These are phyloP conservation scores for Cephus cinctus DNA, from an alignment of 1,140 invertebrate species.

Conservation along the genomic window DNA sequence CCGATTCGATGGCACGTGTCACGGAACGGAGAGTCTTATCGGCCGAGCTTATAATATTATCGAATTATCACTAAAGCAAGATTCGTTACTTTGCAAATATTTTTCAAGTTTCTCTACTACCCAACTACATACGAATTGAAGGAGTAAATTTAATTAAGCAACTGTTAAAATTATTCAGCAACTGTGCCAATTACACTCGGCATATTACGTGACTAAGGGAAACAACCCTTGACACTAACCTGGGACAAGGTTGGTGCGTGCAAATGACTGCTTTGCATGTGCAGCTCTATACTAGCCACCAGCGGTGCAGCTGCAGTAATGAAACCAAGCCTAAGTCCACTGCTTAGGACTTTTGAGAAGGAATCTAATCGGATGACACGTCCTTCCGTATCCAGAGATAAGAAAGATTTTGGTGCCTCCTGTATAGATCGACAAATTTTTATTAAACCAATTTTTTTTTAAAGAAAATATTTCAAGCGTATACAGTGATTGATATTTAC, in stretches of 20 bases:
- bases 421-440: slow-evolving; percentile 15
- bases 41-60: too few species aligned
- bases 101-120: too few species aligned
- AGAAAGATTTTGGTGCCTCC: slow-evolving; percentile 66
- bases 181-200: neutral
- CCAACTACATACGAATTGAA: too few species aligned
- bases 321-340: slow-evolving; percentile 70
- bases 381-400: slow-evolving; percentile 75
- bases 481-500: slow-evolving; percentile 42
- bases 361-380: slow-evolving; percentile 78
- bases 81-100: too few species aligned
- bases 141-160: neutral
- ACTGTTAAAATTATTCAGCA: neutral
- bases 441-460: neutral
- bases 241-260: slow-evolving; percentile 74
- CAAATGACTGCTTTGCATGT: slow-evolving; percentile 71
- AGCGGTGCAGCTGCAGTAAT: slow-evolving; percentile 68
- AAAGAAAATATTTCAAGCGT: slow-evolving; percentile 9
- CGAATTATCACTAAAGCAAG: too few species aligned
- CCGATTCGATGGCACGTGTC: too few species aligned
- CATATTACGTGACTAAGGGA: too few species aligned
- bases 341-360: slow-evolving; percentile 76
- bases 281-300: slow-evolving; percentile 64
- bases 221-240: slow-evolving; percentile 56
- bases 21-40: too few species aligned